Evolutionary conservation across 1,140 invertebrate species (phyloP).

Genomic region (Euschistus heros): DNA sequence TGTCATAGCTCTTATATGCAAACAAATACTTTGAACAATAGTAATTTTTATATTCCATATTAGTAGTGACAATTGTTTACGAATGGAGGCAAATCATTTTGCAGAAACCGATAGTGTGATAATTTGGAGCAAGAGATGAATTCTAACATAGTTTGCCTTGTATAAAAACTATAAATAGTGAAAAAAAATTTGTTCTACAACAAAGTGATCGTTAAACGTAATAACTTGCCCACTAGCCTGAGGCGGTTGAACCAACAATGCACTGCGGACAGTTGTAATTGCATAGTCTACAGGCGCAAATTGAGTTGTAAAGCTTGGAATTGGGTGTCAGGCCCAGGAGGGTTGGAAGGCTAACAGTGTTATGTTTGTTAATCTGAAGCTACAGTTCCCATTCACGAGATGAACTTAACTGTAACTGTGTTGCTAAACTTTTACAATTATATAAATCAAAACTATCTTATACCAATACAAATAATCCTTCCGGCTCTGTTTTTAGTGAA

Average conservation of each 20-base stretch:
- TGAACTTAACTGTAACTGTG: background rate
- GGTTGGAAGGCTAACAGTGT: background rate
- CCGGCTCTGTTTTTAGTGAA: too few species aligned
- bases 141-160: too few species aligned
- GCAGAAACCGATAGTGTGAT: too few species aligned
- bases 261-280: background rate
- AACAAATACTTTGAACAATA: too few species aligned
- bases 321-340: conserved; percentile 8
- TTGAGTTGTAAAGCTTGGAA: conserved; percentile 8
- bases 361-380: background rate
- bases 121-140: too few species aligned
- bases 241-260: background rate
- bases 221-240: background rate
- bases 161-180: too few species aligned
- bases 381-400: background rate
- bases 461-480: background rate
- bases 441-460: background rate
- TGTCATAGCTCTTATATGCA: too few species aligned
- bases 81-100: too few species aligned
- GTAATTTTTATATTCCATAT: too few species aligned
- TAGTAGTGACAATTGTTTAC: too few species aligned
- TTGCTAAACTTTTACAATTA: background rate
- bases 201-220: background rate
- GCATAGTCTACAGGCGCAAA: background rate
- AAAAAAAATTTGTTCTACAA: too few species aligned